Conservation (phyloP, 2,797 vertebrate genomes). For the Micropoecilia bifurca region DNA sequence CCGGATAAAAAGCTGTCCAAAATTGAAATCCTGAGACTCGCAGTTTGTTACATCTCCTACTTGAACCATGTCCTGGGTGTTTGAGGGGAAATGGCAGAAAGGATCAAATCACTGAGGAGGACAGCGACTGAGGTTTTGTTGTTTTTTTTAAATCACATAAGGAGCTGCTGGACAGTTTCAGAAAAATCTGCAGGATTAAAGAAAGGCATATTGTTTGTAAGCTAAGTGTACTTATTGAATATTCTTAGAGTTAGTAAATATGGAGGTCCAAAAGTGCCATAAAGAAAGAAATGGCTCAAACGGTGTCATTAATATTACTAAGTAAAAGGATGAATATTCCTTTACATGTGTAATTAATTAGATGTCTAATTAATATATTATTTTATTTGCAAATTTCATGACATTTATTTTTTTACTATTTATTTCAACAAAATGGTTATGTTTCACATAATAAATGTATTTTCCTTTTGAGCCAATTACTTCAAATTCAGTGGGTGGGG, state of each 20-base stretch:
- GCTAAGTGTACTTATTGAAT: neutral
- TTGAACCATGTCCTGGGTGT: constrained; percentile 87
- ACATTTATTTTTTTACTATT: neutral
- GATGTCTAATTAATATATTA: neutral
- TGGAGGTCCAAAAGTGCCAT: neutral
- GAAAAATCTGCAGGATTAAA: neutral
- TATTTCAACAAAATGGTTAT: neutral
- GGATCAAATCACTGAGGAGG: neutral
- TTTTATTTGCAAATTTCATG: neutral
- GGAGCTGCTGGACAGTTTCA: neutral
- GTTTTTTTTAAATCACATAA: neutral
- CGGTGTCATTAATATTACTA: neutral
- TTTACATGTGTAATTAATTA: neutral
- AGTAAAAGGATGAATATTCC: neutral
- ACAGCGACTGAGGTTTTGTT: neutral
- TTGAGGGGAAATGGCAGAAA: constrained; percentile 45
- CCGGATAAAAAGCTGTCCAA: constrained; percentile 90
- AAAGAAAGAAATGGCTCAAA: neutral
- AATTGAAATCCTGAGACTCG: constrained; percentile 88
- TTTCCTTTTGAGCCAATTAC: neutral
- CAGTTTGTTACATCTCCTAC: constrained; percentile 90
- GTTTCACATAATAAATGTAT: neutral
- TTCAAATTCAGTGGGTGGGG: neutral
- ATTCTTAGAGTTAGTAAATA: neutral
- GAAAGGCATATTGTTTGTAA: neutral